Evolutionary conservation across 2,888 invertebrate genomes (phyloP).

Genomic region (Ommatoiulus sabulosus): DNA sequence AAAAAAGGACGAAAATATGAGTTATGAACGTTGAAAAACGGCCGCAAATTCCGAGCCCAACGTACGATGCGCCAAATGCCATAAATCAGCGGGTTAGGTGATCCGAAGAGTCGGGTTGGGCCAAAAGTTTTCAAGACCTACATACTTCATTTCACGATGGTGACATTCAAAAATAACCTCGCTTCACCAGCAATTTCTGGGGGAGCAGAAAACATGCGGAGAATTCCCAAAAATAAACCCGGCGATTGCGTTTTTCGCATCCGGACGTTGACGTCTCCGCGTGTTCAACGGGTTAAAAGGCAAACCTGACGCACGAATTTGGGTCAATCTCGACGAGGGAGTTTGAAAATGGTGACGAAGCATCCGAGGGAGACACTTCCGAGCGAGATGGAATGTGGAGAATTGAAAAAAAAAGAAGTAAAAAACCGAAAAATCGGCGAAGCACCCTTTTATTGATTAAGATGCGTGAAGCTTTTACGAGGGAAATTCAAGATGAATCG

Average conservation of each 20-base stretch:
- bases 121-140: conserved; percentile 4
- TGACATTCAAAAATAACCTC: conserved; percentile 50
- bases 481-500: neutral
- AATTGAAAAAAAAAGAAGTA: neutral
- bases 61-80: neutral
- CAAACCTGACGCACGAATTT: neutral
- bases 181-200: conserved; percentile 41
- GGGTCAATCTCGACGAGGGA: neutral
- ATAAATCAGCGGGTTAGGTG: neutral
- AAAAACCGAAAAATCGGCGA: neutral
- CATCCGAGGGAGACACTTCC: neutral
- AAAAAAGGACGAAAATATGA: neutral
- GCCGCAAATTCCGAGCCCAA: neutral
- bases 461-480: neutral
- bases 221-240: conserved; percentile 47
- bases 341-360: neutral
- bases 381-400: neutral
- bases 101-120: neutral
- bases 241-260: neutral
- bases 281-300: neutral
- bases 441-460: neutral
- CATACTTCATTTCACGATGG: neutral
- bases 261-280: neutral
- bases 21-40: neutral
- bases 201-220: conserved; percentile 1